Conservation (phyloP, 92 coral and sea anemone genomes). For the Montipora capitata region DNA sequence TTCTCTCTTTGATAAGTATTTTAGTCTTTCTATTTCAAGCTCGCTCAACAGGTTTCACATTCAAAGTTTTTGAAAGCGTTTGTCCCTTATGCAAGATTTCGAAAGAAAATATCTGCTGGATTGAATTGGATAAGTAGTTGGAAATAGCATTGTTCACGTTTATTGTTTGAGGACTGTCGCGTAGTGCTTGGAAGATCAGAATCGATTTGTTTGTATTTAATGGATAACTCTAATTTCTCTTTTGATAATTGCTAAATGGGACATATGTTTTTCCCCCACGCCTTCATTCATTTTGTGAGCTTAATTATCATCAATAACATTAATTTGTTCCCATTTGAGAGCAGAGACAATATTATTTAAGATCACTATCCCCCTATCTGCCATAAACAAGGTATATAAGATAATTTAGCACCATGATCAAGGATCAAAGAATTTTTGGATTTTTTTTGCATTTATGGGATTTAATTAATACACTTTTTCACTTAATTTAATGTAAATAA, state of each 20-base stretch:
- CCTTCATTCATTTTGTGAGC: background rate
- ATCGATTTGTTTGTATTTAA: background rate
- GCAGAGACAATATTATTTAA: background rate
- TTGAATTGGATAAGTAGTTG: too few species aligned
- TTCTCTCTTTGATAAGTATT: constrained; percentile 10
- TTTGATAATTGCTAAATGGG: background rate
- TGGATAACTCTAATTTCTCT: background rate
- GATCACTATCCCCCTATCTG: constrained; percentile 1
- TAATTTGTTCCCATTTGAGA: constrained; percentile 23
- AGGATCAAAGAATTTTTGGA: background rate
- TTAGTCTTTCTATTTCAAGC: constrained; percentile 28
- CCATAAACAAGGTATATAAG: background rate
- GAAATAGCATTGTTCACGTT: background rate
- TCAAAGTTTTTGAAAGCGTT: background rate
- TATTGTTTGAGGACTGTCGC: background rate
- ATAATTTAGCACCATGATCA: background rate
- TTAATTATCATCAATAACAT: constrained; percentile 33
- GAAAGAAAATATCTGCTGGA: background rate
- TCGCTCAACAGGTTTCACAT: constrained; percentile 24
- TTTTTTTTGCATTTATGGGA: background rate
- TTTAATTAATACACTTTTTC: too few species aligned
- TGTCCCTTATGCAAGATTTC: background rate
- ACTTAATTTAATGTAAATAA: too few species aligned
- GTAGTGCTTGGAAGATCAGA: background rate
- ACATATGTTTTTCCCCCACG: constrained; percentile 20